Evolutionary conservation across 2,888 invertebrate species (phyloP).

Genomic region (Xestia sexstrigata): DNA sequence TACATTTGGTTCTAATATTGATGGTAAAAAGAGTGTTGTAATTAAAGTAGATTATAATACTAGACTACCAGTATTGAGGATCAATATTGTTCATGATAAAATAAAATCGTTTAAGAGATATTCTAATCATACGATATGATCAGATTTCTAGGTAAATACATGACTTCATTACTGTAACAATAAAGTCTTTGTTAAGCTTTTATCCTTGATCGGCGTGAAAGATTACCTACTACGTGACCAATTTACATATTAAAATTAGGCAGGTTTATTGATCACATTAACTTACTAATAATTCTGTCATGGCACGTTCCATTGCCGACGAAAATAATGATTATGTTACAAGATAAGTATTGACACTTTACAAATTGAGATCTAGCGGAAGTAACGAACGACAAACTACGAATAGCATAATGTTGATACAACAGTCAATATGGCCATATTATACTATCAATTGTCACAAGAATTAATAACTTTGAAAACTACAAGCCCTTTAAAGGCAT

Average conservation of each 20-base stretch:
- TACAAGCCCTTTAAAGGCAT: slow-evolving; percentile 46
- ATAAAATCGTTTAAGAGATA: background rate
- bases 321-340: slow-evolving; percentile 61
- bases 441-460: slow-evolving; percentile 39
- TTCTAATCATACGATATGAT: slow-evolving; percentile 2
- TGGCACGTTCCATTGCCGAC: slow-evolving; percentile 31
- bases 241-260: slow-evolving; percentile 56
- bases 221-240: slow-evolving; percentile 45
- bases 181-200: slow-evolving; percentile 15
- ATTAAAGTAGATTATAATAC: background rate
- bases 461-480: slow-evolving; percentile 54
- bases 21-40: background rate
- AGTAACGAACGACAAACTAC: slow-evolving; percentile 39
- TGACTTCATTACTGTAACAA: slow-evolving; percentile 9
- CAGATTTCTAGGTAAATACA: background rate
- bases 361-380: slow-evolving; percentile 60
- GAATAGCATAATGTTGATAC: slow-evolving; percentile 32
- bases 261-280: slow-evolving; percentile 44
- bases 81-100: background rate
- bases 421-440: slow-evolving; percentile 14
- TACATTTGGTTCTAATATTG: background rate
- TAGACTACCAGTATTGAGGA: background rate
- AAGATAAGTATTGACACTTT: slow-evolving; percentile 57
- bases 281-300: slow-evolving; percentile 52
- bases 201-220: slow-evolving; percentile 36